Percentiles rank a stretch among this genome's conserved stretches.
phyloP scores from a whole-genome alignment of 2,888 invertebrate genomes.

The Synanthedon tipuliformis region DNA sequence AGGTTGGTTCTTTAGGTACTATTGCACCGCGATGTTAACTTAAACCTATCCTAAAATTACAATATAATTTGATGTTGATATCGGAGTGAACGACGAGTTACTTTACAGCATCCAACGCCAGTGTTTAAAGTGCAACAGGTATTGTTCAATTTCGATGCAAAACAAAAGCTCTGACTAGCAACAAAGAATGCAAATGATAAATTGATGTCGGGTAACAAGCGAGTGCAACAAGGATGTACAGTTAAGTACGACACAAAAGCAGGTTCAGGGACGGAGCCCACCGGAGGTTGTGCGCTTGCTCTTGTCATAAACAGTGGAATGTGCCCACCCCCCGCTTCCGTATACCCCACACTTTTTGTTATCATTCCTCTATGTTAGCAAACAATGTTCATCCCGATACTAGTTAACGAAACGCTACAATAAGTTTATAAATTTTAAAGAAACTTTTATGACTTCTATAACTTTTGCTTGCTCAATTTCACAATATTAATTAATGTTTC shows the following conservation, averaged over 20 bases:
- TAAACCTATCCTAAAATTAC: not conserved
- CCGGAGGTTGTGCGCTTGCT: constrained; percentile 20
- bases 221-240: constrained; percentile 22
- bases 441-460: too few relatives aligned
- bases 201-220: constrained; percentile 17
- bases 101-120: too few relatives aligned
- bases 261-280: constrained; percentile 23
- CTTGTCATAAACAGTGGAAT: constrained; percentile 44
- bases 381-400: constrained; percentile 14
- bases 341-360: constrained; percentile 18
- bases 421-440: too few relatives aligned
- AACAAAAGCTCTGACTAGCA: constrained; percentile 9
- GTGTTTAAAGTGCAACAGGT: not conserved
- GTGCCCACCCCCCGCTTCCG: constrained; percentile 23
- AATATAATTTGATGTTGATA: not conserved
- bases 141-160: constrained; percentile 4
- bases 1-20: too few relatives aligned
- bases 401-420: not conserved
- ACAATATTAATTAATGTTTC: too few relatives aligned
- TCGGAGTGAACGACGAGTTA: not conserved
- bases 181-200: constrained; percentile 13
- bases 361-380: constrained; percentile 34
- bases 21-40: too few relatives aligned
- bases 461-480: too few relatives aligned
- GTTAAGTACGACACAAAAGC: constrained; percentile 8